Evolutionary conservation across 2,888 invertebrate genomes (phyloP).

Genomic region (Agrotis exclamationis): DNA sequence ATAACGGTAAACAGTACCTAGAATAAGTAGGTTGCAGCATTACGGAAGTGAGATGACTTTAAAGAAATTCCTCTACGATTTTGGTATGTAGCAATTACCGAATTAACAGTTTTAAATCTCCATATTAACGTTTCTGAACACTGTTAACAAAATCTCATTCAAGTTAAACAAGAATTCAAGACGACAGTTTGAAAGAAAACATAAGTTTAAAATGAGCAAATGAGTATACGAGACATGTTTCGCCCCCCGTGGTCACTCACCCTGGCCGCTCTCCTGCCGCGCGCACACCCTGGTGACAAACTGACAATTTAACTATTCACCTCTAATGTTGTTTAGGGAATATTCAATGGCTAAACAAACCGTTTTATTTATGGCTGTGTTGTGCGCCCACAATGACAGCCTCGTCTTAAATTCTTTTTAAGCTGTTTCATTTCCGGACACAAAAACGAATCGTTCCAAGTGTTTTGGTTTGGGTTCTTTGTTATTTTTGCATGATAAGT

Average conservation of each 20-base stretch:
- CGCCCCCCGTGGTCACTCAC: slow-evolving; percentile 74
- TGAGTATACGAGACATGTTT: slow-evolving; percentile 67
- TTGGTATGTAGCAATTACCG: slow-evolving; percentile 1
- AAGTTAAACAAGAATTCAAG: slow-evolving; percentile 51
- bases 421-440: slow-evolving; percentile 87
- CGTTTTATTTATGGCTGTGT: slow-evolving; percentile 86
- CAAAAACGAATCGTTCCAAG: slow-evolving; percentile 58
- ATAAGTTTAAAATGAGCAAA: slow-evolving; percentile 75
- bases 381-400: slow-evolving; percentile 82
- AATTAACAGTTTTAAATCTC: slow-evolving; percentile 6
- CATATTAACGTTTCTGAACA: slow-evolving; percentile 18
- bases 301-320: slow-evolving; percentile 89
- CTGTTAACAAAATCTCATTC: slow-evolving; percentile 30
- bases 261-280: slow-evolving; percentile 72
- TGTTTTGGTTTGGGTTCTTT: slow-evolving; percentile 43
- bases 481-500: slow-evolving; percentile 33
- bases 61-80: slow-evolving; percentile 3
- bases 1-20: neutral
- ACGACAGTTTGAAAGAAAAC: slow-evolving; percentile 59
- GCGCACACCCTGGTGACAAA: slow-evolving; percentile 82
- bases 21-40: neutral
- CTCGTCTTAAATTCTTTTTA: slow-evolving; percentile 80
- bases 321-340: slow-evolving; percentile 89
- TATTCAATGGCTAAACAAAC: slow-evolving; percentile 85
- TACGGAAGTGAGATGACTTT: neutral